Evolutionary conservation across 2,113 vertebrate genomes (phyloP), one percentile per base, ranked within the genome.

Genomic region (Scopus umbretta): DNA sequence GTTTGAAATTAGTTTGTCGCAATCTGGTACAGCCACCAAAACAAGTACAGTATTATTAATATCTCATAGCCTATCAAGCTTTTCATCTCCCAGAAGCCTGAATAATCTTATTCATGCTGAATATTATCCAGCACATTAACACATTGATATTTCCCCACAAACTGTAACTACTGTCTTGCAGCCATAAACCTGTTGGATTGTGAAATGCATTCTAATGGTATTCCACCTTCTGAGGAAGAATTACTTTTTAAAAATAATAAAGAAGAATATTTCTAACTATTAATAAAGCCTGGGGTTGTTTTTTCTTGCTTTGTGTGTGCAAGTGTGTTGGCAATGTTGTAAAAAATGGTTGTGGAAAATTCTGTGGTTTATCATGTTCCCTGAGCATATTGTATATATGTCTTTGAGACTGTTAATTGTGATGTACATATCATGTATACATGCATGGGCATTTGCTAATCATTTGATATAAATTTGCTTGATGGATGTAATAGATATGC

Each of bases 101-200:
- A 81, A 95, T 78, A 92, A 72, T 94, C 43, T 91, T 50, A 82
- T 67, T 92, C 67, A 47, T 90, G 85, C 42, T 86, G 90, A 66
- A 86, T 91, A 58, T 86, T 86, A 79, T 65, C 84, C 53, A 80
- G 38, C 63, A 86, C n/a, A 94, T 73, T 81, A 94, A 78, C 42
- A 74, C 38, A 66, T 0, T 76, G 71, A 70, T 83, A 86, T 92
- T 96, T 88, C 38, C 63, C 17, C 80, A 86, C 55, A 93, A 90
- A 88, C 50, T 55, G 58, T 42, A 80, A 59, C 70, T 93, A 68
- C 45, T 62, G 16, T 50, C 56, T 88, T 80, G 67, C 0, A 1
- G n/a, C 36, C 55, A 88, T 83, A 96, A 96, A 90, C 55, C 42
- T 88, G 29, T 42, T 92, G 42, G 53, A 78, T 26, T 88, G 63